These are phyloP conservation scores for Hirundichthys speculiger DNA, from an alignment of 2,113 vertebrate genomes.

Conservation along the genomic window DNA sequence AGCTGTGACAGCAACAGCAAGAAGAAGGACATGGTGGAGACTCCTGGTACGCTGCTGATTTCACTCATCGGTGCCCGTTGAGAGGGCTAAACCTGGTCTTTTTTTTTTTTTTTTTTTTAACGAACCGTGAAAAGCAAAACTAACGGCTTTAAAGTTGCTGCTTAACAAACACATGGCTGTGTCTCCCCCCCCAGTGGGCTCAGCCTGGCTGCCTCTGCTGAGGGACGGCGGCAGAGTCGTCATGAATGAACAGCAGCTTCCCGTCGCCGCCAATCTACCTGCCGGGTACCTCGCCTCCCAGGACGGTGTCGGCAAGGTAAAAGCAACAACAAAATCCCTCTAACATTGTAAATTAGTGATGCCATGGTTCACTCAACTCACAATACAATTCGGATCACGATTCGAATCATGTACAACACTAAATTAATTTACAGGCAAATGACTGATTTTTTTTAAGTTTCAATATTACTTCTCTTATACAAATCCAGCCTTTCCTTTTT, in stretches of 20 bases:
- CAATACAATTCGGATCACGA: no score
- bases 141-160: not conserved
- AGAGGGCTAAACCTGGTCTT: no score
- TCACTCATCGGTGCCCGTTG: not conserved
- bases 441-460: no score
- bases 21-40: constrained; percentile 93
- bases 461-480: no score
- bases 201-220: constrained; percentile 93
- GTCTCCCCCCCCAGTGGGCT: constrained; percentile 84
- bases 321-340: constrained; percentile 4
- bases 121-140: no score
- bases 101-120: no score
- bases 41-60: constrained; percentile 82
- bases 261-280: constrained; percentile 89
- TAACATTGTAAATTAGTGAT: no score
- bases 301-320: constrained; percentile 86
- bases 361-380: no score
- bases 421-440: no score
- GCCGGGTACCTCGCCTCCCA: constrained; percentile 89
- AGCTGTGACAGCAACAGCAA: constrained; percentile 97
- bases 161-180: not conserved
- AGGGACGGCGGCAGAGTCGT: constrained; percentile 93
- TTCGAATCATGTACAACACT: no score
- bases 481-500: no score
- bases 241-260: constrained; percentile 88